phyloP scores from a whole-genome alignment of 1,140 invertebrate genomes.

The Aphelenchoides fujianensis region DNA sequence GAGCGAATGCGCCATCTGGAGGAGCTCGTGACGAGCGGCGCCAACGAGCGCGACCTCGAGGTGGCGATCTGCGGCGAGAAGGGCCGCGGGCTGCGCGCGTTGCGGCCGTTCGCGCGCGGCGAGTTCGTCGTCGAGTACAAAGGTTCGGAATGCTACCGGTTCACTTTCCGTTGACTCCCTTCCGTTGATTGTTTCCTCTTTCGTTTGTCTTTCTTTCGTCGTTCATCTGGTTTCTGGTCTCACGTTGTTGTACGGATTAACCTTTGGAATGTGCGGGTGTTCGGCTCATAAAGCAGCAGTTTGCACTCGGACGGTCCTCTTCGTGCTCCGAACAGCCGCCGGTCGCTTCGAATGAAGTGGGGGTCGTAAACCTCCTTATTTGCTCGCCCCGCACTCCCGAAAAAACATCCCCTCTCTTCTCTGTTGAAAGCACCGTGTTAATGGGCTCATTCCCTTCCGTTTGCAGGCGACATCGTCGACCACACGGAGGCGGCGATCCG shows the following conservation, averaged over 20 bases:
- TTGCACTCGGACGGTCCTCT: too few relatives aligned
- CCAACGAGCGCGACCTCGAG: constrained; percentile 36
- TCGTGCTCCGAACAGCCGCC: too few relatives aligned
- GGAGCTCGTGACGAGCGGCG: constrained; percentile 27
- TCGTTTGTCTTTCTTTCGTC: not conserved
- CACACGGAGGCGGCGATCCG: constrained; percentile 76
- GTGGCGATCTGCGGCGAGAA: constrained; percentile 36
- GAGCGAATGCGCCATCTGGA: constrained; percentile 36
- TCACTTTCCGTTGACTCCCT: too few relatives aligned
- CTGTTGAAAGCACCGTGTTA: too few relatives aligned
- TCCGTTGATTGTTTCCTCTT: too few relatives aligned
- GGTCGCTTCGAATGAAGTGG: too few relatives aligned
- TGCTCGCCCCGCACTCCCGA: too few relatives aligned
- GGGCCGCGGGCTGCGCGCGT: constrained; percentile 37
- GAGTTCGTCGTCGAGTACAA: constrained; percentile 50
- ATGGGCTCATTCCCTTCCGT: too few relatives aligned
- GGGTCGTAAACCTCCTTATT: not conserved
- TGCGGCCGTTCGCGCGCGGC: constrained; percentile 28
- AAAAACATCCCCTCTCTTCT: too few relatives aligned
- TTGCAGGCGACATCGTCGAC: constrained; percentile 79
- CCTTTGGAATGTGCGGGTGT: too few relatives aligned
- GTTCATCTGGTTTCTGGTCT: not conserved
- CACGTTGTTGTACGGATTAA: not conserved
- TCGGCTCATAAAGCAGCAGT: too few relatives aligned
- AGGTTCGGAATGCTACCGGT: constrained; percentile 39